These are phyloP conservation scores for Mactra quadrangularis DNA, from an alignment of 1,140 invertebrate species.

Conservation along the genomic window DNA sequence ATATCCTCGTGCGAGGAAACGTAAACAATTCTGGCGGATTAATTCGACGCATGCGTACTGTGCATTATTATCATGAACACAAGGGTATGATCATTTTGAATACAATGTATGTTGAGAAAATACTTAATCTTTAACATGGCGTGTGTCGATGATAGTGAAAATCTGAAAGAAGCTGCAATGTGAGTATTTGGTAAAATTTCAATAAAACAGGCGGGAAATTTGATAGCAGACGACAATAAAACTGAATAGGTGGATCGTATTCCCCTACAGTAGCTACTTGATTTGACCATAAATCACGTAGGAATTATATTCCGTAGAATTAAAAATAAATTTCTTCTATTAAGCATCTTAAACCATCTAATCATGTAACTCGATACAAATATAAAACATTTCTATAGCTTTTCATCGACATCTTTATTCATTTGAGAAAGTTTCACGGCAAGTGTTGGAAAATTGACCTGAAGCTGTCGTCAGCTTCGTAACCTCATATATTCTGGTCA, in stretches of 20 bases:
- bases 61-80: no score
- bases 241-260: slow-evolving; percentile 25
- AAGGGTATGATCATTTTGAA: slow-evolving; percentile 25
- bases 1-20: no score
- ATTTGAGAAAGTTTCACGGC: background rate
- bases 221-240: slow-evolving; percentile 33
- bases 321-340: slow-evolving; percentile 26
- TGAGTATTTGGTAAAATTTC: background rate
- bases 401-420: background rate
- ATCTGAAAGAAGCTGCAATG: slow-evolving; percentile 5
- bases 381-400: slow-evolving; percentile 7
- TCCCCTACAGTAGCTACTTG: slow-evolving; percentile 11
- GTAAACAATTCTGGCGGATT: no score
- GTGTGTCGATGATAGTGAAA: background rate
- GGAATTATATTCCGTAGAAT: slow-evolving; percentile 23
- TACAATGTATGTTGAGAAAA: no score
- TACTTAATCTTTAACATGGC: no score
- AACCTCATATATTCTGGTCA: no score
- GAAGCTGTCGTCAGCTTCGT: background rate
- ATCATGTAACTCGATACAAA: background rate
- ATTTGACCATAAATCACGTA: slow-evolving; percentile 14
- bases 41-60: background rate
- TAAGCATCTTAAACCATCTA: slow-evolving; percentile 11
- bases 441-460: slow-evolving; percentile 19
- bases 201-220: slow-evolving; percentile 46